Conservation (phyloP, 64 coral and sea anemone genomes). For the Montipora sp. region DNA sequence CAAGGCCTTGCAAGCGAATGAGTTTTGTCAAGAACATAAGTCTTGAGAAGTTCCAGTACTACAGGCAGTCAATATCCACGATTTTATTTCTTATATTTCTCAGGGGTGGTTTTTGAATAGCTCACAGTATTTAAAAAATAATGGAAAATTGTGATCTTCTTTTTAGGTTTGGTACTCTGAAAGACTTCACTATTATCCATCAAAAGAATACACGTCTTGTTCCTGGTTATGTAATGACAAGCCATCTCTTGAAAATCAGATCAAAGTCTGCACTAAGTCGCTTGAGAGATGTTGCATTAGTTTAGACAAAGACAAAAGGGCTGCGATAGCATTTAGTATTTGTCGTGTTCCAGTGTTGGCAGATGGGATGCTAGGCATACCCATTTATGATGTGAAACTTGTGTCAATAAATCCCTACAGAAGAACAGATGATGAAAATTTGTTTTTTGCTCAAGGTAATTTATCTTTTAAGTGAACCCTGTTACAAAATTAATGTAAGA, state of each 20-base stretch:
- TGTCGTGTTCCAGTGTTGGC: constrained; percentile 43
- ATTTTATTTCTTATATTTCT: too few relatives aligned
- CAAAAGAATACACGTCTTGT: constrained; percentile 59
- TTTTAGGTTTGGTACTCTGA: constrained; percentile 76
- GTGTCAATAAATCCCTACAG: constrained; percentile 39
- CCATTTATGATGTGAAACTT: constrained; percentile 62
- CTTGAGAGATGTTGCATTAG: constrained; percentile 30
- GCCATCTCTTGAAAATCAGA: constrained; percentile 57
- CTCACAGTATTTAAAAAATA: too few relatives aligned
- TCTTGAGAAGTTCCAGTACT: too few relatives aligned
- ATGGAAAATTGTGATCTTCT: too few relatives aligned
- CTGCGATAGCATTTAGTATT: constrained; percentile 66
- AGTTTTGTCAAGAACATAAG: too few relatives aligned
- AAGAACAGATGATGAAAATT: not conserved
- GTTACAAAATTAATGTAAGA: too few relatives aligned
- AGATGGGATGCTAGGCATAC: constrained; percentile 58
- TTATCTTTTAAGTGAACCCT: not conserved
- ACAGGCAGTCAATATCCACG: too few relatives aligned
- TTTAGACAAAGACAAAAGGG: constrained; percentile 43
- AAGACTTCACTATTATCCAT: constrained; percentile 79
- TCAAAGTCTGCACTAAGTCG: constrained; percentile 64
- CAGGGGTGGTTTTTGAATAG: too few relatives aligned
- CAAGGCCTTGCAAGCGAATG: too few relatives aligned
- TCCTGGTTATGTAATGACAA: constrained; percentile 73
- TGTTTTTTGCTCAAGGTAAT: constrained; percentile 83